phyloP scores from a whole-genome alignment of 37 sponge, comb jelly and placozoan genomes.

The Petrosia ficiformis region DNA sequence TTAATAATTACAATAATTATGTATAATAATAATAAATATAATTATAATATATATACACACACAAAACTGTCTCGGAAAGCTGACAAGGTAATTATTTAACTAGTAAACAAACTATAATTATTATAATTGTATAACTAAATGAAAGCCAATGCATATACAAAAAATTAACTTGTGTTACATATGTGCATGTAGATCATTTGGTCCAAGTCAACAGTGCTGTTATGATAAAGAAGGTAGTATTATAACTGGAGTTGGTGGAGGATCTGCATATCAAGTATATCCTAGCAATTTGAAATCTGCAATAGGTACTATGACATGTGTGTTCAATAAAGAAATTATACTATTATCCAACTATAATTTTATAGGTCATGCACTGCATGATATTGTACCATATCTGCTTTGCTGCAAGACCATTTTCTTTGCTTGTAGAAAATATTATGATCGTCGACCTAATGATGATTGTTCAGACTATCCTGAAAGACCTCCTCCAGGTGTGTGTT shows the following conservation, averaged over 20 bases:
- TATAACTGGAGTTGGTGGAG: not conserved
- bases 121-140: too few species aligned
- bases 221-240: not conserved
- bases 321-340: not conserved
- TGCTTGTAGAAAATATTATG: not conserved
- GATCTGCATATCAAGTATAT: conserved; percentile 4
- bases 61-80: too few species aligned
- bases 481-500: not conserved
- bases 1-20: too few species aligned
- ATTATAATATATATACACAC: too few species aligned
- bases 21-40: too few species aligned
- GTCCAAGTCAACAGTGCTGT: conserved; percentile 3
- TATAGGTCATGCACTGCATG: not conserved
- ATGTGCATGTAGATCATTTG: too few species aligned
- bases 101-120: too few species aligned
- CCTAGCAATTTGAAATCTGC: not conserved
- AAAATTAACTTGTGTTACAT: too few species aligned
- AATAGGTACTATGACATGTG: not conserved
- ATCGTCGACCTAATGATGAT: conserved; percentile 1
- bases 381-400: not conserved
- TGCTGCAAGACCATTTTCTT: not conserved
- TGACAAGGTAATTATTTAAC: too few species aligned
- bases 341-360: not conserved
- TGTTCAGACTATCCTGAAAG: not conserved
- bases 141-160: too few species aligned